Evolutionary conservation across 2,888 invertebrate genomes (phyloP).

Genomic region (Rotaria magnacalcarata): DNA sequence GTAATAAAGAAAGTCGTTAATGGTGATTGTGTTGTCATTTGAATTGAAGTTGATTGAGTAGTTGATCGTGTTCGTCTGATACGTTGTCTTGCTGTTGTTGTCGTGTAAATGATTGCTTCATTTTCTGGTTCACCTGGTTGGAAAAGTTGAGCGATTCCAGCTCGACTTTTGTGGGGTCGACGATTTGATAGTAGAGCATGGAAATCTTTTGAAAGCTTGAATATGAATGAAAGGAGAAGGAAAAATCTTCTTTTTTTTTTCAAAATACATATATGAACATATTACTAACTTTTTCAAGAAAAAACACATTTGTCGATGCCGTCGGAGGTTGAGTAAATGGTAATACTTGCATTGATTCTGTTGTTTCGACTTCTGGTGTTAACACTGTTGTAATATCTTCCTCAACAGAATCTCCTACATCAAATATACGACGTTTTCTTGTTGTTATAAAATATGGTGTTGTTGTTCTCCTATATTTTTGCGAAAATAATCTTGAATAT

Average conservation of each 20-base stretch:
- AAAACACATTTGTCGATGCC: background rate
- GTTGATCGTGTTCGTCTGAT: background rate
- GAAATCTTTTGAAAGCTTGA: background rate
- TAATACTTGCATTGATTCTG: background rate
- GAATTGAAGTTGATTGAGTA: background rate
- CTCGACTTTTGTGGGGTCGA: background rate
- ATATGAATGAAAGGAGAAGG: background rate
- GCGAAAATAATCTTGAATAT: constrained; percentile 9
- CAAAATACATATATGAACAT: background rate
- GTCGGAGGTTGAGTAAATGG: background rate
- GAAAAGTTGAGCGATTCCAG: background rate
- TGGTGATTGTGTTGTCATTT: background rate
- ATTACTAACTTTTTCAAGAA: background rate
- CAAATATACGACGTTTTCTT: background rate
- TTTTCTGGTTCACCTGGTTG: constrained; percentile 27
- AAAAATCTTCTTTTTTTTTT: too few relatives aligned
- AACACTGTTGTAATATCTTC: background rate
- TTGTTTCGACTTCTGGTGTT: background rate
- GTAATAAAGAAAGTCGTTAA: background rate
- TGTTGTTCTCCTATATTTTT: background rate
- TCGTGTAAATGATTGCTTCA: background rate
- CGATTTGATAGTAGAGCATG: background rate
- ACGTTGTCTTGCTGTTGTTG: background rate
- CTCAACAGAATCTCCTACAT: background rate
- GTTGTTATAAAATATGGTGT: background rate